phyloP scores from a whole-genome alignment of 2,888 invertebrate species.

The Drosophila rellima region DNA sequence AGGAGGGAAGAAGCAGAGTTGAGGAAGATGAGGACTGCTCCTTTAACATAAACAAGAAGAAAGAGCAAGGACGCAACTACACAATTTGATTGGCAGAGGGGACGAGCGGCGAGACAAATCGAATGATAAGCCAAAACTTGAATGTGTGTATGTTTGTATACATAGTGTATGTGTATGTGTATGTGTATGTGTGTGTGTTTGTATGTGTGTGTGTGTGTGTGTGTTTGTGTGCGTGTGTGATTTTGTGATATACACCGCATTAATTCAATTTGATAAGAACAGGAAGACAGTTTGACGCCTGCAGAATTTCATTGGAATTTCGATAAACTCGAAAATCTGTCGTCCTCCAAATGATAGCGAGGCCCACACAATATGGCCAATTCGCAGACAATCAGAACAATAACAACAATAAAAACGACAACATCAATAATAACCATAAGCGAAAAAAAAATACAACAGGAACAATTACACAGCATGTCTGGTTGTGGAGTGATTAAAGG shows the following conservation, averaged over 20 bases:
- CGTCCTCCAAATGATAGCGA: constrained; percentile 20
- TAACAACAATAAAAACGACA: constrained; percentile 15
- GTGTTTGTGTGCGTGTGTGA: constrained; percentile 53
- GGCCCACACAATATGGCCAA: constrained; percentile 36
- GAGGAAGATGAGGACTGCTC: background rate
- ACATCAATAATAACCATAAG: constrained; percentile 13
- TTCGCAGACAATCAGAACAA: constrained; percentile 24
- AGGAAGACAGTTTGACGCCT: constrained; percentile 45
- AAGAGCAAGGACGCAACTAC: constrained; percentile 21
- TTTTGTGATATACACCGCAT: constrained; percentile 70
- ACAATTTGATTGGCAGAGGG: constrained; percentile 35
- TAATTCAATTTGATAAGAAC: constrained; percentile 75
- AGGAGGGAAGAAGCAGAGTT: background rate
- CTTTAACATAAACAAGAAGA: constrained; percentile 26
- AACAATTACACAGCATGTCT: constrained; percentile 24
- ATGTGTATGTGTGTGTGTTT: constrained; percentile 1
- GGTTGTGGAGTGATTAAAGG: constrained; percentile 29
- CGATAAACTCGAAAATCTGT: constrained; percentile 58
- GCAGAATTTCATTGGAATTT: constrained; percentile 45
- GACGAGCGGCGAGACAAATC: constrained; percentile 25
- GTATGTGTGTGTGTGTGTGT: constrained; percentile 12
- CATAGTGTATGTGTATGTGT: no score
- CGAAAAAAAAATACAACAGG: constrained; percentile 14
- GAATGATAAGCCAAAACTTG: constrained; percentile 39
- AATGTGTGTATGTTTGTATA: no score